Base-by-base conservation (phyloP, 2,888 invertebrate genomes). In the Acleris cristana region DNA sequence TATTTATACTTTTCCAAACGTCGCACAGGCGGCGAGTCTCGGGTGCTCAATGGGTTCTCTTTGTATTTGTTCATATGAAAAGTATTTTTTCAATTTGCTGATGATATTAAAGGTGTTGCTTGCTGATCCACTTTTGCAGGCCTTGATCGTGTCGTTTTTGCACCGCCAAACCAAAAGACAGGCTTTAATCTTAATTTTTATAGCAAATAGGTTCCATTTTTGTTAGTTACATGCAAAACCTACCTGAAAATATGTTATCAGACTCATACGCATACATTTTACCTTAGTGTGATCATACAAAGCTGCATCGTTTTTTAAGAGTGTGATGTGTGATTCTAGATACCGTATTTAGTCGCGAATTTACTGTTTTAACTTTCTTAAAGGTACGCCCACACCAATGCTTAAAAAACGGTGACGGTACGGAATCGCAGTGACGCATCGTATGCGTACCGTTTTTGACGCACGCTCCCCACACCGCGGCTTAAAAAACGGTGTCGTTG, bases 181-280 rank as follows among this genome's bases (percentile, higher is more conserved):
- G 34, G 34, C 34, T 34, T 34, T 14, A 34, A 34, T 45, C 0
- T 45, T 2, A 14, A 0, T 45, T 30, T n/a, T 19, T 49, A 5
- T n/a, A 54, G 53, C 53, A 49, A 59, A 49, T 21, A 8, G 60
- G 65, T 65, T 60, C 54, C 65, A 63, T 44, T 54, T 48, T 63
- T 63, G 55, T 65, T 65, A 44, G 55, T 44, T n/a, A 44, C 61
- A 66, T 66, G 66, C 66, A 23, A 66, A 62, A 52, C 48, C 19
- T 21, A 7, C 44, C 60, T 30, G 26, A 65, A 3, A 54, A 18
- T 54, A 40, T 49, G 45, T 12, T 12, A 12, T 34, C 14, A 34
- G 14, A 23, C 4, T 40, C 18, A 30, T 44, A 64, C 44, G 16
- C 52, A 14, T 44, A 40, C 57, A 12, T n/a, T 30, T 56, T 34